Conservation (phyloP, 2,888 invertebrate species). For the Gymnoscelis rufifasciata region DNA sequence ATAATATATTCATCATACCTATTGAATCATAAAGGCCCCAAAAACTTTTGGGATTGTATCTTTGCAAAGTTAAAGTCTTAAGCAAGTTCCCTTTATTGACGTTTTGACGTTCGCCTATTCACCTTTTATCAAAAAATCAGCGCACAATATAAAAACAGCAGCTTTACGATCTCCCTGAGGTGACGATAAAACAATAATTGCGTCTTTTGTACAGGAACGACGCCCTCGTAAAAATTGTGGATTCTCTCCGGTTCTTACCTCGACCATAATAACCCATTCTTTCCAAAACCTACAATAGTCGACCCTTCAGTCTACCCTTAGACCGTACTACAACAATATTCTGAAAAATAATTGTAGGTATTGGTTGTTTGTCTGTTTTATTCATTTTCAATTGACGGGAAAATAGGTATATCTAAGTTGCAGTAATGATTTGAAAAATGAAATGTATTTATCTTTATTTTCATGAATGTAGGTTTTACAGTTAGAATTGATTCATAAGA, state of each 20-base stretch:
- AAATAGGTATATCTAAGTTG: too few species aligned
- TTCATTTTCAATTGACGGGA: too few species aligned
- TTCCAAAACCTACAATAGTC: slow-evolving; percentile 10
- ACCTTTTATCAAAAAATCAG: slow-evolving; percentile 21
- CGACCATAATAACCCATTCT: slow-evolving; percentile 23
- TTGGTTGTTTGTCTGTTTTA: background rate
- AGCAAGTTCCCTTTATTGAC: background rate
- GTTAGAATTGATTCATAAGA: too few species aligned
- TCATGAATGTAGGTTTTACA: too few species aligned
- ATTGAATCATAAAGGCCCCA: too few species aligned
- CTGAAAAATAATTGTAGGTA: background rate
- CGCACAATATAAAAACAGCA: slow-evolving; percentile 25
- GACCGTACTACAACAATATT: slow-evolving; percentile 6
- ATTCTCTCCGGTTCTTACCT: slow-evolving; percentile 28
- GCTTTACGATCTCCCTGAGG: slow-evolving; percentile 34
- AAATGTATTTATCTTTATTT: too few species aligned
- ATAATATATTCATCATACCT: too few species aligned
- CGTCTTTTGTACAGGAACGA: slow-evolving; percentile 34
- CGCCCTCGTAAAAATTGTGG: slow-evolving; percentile 36
- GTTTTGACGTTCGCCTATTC: slow-evolving; percentile 4
- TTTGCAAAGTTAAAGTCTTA: background rate
- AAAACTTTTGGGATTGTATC: background rate
- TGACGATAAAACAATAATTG: slow-evolving; percentile 40
- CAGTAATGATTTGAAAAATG: too few species aligned
- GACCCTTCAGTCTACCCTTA: slow-evolving; percentile 7